Evolutionary conservation across 2,888 invertebrate genomes (phyloP).

Genomic region (Andrena minutula): DNA sequence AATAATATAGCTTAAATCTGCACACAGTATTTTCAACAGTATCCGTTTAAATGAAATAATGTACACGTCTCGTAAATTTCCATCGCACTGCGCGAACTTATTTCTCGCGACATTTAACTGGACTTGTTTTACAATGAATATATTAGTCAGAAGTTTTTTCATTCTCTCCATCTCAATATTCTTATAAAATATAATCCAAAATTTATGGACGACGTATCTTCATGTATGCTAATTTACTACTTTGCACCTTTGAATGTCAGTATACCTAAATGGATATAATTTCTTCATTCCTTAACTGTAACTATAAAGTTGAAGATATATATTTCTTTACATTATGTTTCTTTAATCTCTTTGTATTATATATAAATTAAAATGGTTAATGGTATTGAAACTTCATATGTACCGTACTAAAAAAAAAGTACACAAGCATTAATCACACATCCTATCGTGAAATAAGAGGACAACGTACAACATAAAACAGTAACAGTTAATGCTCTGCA

Average conservation of each 20-base stretch:
- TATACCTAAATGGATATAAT: conserved; percentile 56
- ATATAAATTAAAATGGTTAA: conserved; percentile 59
- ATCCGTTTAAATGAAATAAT: conserved; percentile 40
- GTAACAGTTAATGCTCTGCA: conserved; percentile 27
- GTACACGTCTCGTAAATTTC: conserved; percentile 38
- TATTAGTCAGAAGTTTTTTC: conserved; percentile 54
- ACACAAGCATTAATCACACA: conserved; percentile 58
- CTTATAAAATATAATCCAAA: conserved; percentile 78
- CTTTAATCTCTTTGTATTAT: conserved; percentile 50
- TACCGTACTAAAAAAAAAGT: conserved; percentile 56
- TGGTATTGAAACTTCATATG: conserved; percentile 49
- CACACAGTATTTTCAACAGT: conserved; percentile 33
- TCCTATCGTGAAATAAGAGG: conserved; percentile 43
- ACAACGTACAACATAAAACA: conserved; percentile 48
- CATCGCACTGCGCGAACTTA: conserved; percentile 69
- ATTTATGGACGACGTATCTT: conserved; percentile 73
- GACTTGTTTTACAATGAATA: conserved; percentile 50
- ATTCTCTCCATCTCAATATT: conserved; percentile 56
- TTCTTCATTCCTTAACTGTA: conserved; percentile 67
- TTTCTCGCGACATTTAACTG: conserved; percentile 57
- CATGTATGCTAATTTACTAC: conserved; percentile 63
- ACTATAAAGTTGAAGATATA: conserved; percentile 43
- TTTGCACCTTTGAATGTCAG: conserved; percentile 57
- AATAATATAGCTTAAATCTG: conserved; percentile 52
- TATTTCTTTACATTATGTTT: conserved; percentile 60